Conservation (phyloP, 2,113 vertebrate species). For the Caranx melampygus region DNA sequence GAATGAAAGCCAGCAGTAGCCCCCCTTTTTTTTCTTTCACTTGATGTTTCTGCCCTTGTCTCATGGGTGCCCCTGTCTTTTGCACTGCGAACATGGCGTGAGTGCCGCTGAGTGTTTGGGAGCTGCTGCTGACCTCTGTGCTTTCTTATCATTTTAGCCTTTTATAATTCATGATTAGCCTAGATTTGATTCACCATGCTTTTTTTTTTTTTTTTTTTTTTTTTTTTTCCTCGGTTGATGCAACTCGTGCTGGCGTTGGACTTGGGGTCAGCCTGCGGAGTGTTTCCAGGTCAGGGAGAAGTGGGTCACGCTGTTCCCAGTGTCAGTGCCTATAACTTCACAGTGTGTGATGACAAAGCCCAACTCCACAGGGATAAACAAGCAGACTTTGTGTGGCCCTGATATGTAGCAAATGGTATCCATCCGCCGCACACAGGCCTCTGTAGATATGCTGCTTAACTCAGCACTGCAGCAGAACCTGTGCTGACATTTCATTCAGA, state of each 20-base stretch:
- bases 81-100: constrained; percentile 30
- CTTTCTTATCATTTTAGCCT: constrained; percentile 56
- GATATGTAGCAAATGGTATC: constrained; percentile 37
- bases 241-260: constrained; percentile 33
- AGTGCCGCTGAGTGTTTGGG: constrained; percentile 22
- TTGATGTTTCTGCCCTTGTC: constrained; percentile 14
- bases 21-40: constrained; percentile 20
- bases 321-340: constrained; percentile 80
- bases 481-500: constrained; percentile 16
- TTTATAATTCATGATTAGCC: constrained; percentile 71
- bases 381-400: constrained; percentile 58
- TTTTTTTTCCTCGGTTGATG: constrained; percentile 55
- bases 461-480: constrained; percentile 11
- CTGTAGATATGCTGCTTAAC: constrained; percentile 7
- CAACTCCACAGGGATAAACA: constrained; percentile 67
- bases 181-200: constrained; percentile 44
- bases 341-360: constrained; percentile 70
- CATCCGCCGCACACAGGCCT: background rate
- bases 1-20: constrained; percentile 9
- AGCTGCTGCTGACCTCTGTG: constrained; percentile 41
- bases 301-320: constrained; percentile 83
- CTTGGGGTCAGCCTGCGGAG: constrained; percentile 73
- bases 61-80: constrained; percentile 1
- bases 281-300: constrained; percentile 82
- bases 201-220: constrained; percentile 1